These are phyloP conservation scores for Rhyacichthys aspro DNA, from an alignment of 2,797 vertebrate genomes.

Conservation along the genomic window DNA sequence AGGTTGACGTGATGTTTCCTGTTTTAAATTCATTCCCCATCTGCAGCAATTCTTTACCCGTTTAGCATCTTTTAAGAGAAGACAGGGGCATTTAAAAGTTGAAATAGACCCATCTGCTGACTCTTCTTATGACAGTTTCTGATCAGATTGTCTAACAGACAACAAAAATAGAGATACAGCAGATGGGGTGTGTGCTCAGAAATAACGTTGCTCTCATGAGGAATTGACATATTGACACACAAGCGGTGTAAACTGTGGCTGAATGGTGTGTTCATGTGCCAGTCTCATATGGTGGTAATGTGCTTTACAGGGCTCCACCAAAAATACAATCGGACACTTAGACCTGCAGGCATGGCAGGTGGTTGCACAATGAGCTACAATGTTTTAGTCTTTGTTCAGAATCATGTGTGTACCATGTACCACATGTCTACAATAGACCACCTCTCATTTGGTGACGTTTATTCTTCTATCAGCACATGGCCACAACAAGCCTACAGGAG, in stretches of 20 bases:
- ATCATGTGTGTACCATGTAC: constrained; percentile 9
- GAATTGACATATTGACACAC: constrained; percentile 22
- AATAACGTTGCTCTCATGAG: constrained; percentile 27
- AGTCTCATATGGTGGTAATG: constrained; percentile 50
- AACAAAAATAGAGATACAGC: constrained; percentile 26
- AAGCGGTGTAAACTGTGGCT: constrained; percentile 32
- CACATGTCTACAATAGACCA: constrained; percentile 10
- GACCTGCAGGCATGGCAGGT: constrained; percentile 37
- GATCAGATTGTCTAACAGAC: constrained; percentile 26
- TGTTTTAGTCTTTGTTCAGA: constrained; percentile 24
- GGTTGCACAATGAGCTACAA: constrained; percentile 25
- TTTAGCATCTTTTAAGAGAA: constrained; percentile 21
- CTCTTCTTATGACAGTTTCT: constrained; percentile 35
- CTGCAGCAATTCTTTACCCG: constrained; percentile 26
- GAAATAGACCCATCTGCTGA: constrained; percentile 22
- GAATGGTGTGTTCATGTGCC: constrained; percentile 18
- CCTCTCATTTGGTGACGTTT: not conserved
- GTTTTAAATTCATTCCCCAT: constrained; percentile 22
- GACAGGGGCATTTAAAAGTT: constrained; percentile 19
- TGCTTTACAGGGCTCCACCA: constrained; percentile 67
- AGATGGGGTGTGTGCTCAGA: constrained; percentile 39
- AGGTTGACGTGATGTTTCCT: not conserved
- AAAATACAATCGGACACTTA: constrained; percentile 59
- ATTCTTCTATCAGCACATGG: constrained; percentile 2
- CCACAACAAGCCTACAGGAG: constrained; percentile 16